Evolutionary conservation across 2,797 vertebrate genomes (phyloP).

Genomic region (Podargus strigoides): DNA sequence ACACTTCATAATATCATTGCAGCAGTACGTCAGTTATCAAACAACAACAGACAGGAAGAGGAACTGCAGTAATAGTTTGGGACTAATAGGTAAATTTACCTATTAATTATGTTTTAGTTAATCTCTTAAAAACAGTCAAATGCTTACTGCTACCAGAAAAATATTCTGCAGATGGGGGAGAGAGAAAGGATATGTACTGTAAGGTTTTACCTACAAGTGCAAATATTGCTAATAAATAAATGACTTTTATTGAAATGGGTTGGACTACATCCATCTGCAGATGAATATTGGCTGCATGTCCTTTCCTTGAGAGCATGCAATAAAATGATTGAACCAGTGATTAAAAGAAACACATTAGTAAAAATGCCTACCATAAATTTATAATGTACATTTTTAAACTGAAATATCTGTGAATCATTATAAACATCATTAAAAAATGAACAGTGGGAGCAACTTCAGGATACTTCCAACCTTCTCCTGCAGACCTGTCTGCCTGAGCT

Average conservation of each 20-base stretch:
- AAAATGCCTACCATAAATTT: conserved; percentile 26
- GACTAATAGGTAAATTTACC: not conserved
- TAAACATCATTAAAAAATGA: conserved; percentile 30
- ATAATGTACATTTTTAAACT: not conserved
- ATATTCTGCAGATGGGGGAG: not conserved
- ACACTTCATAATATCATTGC: not conserved
- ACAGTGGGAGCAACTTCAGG: not conserved
- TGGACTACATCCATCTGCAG: conserved; percentile 11
- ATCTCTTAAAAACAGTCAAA: not conserved
- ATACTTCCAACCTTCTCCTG: not conserved
- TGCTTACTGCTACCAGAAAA: not conserved
- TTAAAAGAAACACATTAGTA: conserved; percentile 28
- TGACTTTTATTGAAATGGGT: not conserved
- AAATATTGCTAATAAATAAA: conserved; percentile 3
- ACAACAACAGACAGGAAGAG: not conserved
- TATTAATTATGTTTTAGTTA: not conserved
- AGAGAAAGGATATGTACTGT: not conserved
- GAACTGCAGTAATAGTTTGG: not conserved
- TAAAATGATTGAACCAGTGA: conserved; percentile 4
- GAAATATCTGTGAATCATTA: not conserved
- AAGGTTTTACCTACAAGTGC: not conserved
- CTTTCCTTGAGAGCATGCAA: conserved; percentile 9
- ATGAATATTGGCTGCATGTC: not conserved
- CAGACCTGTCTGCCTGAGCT: not conserved
- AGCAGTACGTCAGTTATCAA: not conserved